Percentiles rank a stretch among this genome's conserved stretches.
phyloP scores from a whole-genome alignment of 2,888 invertebrate species.

The Diarsia brunnea region DNA sequence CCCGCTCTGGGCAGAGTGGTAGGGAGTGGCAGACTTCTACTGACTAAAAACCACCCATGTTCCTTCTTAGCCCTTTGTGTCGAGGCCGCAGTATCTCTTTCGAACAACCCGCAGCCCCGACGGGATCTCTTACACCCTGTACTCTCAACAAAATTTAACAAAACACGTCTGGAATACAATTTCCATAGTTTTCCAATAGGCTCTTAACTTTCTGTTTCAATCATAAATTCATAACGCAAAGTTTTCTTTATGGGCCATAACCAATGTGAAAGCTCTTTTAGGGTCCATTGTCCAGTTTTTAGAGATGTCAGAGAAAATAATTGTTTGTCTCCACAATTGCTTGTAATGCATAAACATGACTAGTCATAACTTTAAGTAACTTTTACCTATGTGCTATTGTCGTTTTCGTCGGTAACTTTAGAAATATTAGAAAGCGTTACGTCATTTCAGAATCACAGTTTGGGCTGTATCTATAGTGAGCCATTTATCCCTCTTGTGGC shows the following conservation, averaged over 20 bases:
- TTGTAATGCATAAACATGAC: neutral
- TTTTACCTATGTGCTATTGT: neutral
- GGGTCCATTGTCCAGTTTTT: slow-evolving; percentile 1
- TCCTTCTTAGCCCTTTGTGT: no score
- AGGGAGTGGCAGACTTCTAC: no score
- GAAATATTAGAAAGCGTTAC: neutral
- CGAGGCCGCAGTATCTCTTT: no score
- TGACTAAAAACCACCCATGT: no score
- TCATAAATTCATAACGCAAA: neutral
- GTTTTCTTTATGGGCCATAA: neutral
- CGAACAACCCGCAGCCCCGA: no score
- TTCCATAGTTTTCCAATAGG: neutral
- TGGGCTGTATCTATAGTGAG: neutral
- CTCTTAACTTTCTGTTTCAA: neutral
- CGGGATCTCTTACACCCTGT: no score
- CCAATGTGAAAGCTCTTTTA: slow-evolving; percentile 23
- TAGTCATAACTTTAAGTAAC: slow-evolving; percentile 7
- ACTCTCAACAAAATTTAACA: no score
- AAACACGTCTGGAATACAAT: no score
- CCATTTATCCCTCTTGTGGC: neutral
- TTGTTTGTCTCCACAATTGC: neutral
- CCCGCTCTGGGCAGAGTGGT: no score
- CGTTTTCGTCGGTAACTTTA: neutral
- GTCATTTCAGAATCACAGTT: neutral
- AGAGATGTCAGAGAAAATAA: neutral